Evolutionary conservation across 2,797 vertebrate genomes (phyloP).

Genomic region (Remorina albescens): DNA sequence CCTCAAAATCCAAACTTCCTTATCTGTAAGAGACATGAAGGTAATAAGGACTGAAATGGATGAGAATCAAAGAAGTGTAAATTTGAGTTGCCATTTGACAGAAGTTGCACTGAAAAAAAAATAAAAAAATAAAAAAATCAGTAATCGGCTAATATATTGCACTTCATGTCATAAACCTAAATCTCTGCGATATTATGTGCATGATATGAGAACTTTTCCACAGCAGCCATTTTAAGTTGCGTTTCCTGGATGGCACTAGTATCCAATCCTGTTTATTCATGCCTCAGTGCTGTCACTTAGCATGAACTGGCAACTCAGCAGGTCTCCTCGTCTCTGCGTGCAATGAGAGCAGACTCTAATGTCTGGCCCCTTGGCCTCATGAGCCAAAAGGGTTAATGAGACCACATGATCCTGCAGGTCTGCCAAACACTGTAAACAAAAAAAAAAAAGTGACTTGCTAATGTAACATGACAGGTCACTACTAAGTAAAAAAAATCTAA

Average conservation of each 20-base stretch:
- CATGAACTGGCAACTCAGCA: conserved; percentile 60
- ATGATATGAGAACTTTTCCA: neutral
- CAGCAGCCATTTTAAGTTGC: neutral
- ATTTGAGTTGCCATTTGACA: conserved; percentile 15
- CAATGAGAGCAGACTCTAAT: conserved; percentile 49
- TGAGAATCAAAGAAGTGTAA: conserved; percentile 24
- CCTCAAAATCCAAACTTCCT: conserved; percentile 48
- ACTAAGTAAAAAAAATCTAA: no score
- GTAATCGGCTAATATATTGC: conserved; percentile 6
- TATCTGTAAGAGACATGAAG: conserved; percentile 32
- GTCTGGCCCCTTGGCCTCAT: conserved; percentile 63
- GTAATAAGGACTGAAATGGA: conserved; percentile 22
- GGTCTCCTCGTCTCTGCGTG: conserved; percentile 64
- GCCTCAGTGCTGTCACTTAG: conserved; percentile 43
- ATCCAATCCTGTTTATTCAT: conserved; percentile 27
- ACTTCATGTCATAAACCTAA: conserved; percentile 24
- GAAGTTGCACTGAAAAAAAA: conserved; percentile 16
- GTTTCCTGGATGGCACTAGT: neutral
- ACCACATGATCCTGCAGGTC: neutral
- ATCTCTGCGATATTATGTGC: neutral
- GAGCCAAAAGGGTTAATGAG: conserved; percentile 37
- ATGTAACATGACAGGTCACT: neutral
- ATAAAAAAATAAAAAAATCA: no score
- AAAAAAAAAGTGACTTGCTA: conserved; percentile 1
- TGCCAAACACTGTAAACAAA: conserved; percentile 9